Base-by-base conservation (phyloP, 2,888 invertebrate genomes). In the Steinernema scapterisci region DNA sequence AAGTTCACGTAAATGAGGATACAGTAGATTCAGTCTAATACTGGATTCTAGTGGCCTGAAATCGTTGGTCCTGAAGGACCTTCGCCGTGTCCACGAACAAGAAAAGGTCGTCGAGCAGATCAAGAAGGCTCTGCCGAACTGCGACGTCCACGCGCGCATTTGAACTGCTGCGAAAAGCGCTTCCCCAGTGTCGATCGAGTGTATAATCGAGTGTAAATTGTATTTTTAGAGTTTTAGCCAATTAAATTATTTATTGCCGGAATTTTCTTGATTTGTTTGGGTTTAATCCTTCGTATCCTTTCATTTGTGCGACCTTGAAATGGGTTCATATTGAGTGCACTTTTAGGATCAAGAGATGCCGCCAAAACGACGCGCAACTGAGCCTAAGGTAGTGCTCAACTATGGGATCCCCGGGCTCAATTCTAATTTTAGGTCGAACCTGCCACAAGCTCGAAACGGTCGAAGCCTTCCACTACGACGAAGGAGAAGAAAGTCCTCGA, bases 11-110 rank as follows among this genome's bases (percentile, higher is more conserved):
- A 56, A 70, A 80, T 74, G 25, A 11, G n/a, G 16, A 7, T 7
- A 48, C 13, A 5, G 5, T 48, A 48, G 5, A 5, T 2, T 23
- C 23, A n/a, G 16, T 38, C n/a, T 74, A 1, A 25, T n/a, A n/a
- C n/a, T n/a, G 9, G 2, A 1, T 71, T 78, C 31, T 31, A 79
- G 79, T 5, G 77, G 73, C 31, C 70, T 79, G 27, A 75, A 83
- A 19, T 72, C 74, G 23, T 73, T 84, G 16, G 51, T 75, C 13
- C 76, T 84, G 23, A 75, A 77, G 19, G 78, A 83, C 70, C 70
- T 84, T 72, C 80, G 75, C 25, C 71, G 78, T 52, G 84, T 84
- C 3, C 79, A 83, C 54, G 80, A 82, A 0, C 79, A 79, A 48
- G 80, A 82, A 16, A 78, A 81, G 52, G 72, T 79, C 2, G 54